phyloP scores from a whole-genome alignment of 2,797 vertebrate species.

The Platyrinchus mystaceus region DNA sequence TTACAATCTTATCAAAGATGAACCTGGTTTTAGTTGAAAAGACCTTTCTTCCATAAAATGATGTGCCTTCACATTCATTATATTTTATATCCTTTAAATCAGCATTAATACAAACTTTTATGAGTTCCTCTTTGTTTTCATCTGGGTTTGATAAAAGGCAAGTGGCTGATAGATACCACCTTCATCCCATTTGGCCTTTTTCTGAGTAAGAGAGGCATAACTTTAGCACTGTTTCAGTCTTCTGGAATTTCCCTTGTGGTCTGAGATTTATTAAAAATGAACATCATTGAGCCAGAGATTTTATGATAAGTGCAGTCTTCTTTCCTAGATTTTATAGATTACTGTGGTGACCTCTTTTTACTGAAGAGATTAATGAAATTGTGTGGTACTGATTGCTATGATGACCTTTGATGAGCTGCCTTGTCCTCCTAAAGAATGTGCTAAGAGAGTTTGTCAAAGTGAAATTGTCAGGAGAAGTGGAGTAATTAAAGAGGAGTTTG shows the following conservation, averaged over 20 bases:
- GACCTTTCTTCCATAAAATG: not conserved
- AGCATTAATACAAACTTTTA: not conserved
- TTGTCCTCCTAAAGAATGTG: not conserved
- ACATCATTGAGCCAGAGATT: not conserved
- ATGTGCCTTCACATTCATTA: not conserved
- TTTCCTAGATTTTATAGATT: conserved; percentile 20
- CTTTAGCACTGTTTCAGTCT: not conserved
- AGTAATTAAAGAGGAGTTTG: not conserved
- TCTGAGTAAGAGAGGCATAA: not conserved
- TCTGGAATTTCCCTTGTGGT: conserved; percentile 41
- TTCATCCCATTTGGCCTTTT: not conserved
- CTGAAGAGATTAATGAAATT: conserved; percentile 23
- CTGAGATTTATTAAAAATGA: conserved; percentile 48
- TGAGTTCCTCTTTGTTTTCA: not conserved
- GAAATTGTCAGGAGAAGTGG: not conserved
- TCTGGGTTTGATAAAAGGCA: not conserved
- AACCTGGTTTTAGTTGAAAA: not conserved
- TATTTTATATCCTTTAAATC: not conserved
- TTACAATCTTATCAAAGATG: not conserved
- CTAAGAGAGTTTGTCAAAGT: not conserved
- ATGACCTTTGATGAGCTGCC: conserved; percentile 28
- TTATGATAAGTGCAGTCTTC: conserved; percentile 2
- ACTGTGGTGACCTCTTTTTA: not conserved
- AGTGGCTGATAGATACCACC: not conserved
- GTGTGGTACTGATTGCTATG: not conserved